These are phyloP conservation scores for Paralichthys olivaceus DNA, from an alignment of 2,113 vertebrate genomes.

Conservation along the genomic window DNA sequence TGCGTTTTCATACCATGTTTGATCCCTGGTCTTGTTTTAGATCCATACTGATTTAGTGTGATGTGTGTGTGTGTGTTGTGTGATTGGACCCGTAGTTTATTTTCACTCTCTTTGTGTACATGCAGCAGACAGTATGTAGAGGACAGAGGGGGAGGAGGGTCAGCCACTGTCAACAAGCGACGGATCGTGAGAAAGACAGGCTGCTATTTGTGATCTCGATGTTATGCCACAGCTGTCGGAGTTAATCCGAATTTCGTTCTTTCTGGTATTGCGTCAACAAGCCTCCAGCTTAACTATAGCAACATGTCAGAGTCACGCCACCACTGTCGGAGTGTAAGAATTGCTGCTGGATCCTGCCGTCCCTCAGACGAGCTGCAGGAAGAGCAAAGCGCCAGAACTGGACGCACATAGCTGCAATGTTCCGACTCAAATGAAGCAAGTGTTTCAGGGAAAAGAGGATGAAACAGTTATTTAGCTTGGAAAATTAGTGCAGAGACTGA, in stretches of 20 bases:
- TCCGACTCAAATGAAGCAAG: conserved; percentile 32
- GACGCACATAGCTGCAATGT: conserved; percentile 25
- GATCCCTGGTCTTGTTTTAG: conserved; percentile 60
- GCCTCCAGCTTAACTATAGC: conserved; percentile 59
- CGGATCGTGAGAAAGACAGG: conserved; percentile 81
- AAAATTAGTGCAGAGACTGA: conserved; percentile 1
- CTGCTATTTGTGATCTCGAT: conserved; percentile 74
- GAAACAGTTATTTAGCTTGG: conserved; percentile 29
- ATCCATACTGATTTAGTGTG: conserved; percentile 69
- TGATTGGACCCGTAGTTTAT: conserved; percentile 71
- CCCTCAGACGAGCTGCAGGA: conserved; percentile 26
- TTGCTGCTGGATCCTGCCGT: conserved; percentile 12
- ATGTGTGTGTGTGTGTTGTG: conserved; percentile 24
- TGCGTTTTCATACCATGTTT: conserved; percentile 67
- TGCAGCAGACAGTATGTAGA: conserved; percentile 71
- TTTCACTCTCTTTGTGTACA: conserved; percentile 77
- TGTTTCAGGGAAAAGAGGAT: conserved; percentile 47
- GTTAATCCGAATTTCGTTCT: conserved; percentile 51
- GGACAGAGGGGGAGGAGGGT: conserved; percentile 69
- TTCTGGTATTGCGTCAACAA: conserved; percentile 65
- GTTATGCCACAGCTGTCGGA: conserved; percentile 74
- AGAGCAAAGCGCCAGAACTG: conserved; percentile 47
- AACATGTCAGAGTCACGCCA: conserved; percentile 62
- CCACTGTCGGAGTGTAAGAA: conserved; percentile 8
- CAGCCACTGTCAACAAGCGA: conserved; percentile 80